These are phyloP conservation scores for Mizuhopecten yessoensis DNA, from an alignment of 1,140 invertebrate genomes.

Conservation along the genomic window DNA sequence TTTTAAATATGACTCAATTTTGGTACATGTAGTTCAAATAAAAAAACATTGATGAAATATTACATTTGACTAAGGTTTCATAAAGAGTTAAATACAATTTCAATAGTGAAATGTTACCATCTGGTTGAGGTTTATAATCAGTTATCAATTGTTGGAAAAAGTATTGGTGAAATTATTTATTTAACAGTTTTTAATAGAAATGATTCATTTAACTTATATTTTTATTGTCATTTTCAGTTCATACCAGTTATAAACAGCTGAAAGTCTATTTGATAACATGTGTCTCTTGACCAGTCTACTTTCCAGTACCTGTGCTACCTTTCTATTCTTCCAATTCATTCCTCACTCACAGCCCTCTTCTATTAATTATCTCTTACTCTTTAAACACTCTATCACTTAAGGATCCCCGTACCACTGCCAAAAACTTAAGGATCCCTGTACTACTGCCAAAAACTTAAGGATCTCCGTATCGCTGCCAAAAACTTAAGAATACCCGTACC, in stretches of 20 bases:
- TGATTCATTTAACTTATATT: background rate
- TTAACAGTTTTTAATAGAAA: background rate
- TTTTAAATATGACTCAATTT: no score
- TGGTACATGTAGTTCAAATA: no score
- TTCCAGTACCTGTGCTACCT: background rate
- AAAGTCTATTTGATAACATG: background rate
- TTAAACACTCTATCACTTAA: no score
- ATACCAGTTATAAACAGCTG: conserved; percentile 7
- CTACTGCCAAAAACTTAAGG: no score
- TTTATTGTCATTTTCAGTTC: conserved; percentile 27
- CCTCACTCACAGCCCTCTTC: background rate
- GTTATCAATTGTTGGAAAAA: background rate
- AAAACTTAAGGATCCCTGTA: no score
- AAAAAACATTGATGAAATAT: background rate
- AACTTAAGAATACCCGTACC: no score
- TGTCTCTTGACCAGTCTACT: background rate
- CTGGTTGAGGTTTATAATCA: background rate
- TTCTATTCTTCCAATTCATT: background rate
- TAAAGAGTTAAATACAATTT: background rate
- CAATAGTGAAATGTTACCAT: conserved; percentile 17
- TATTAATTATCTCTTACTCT: background rate
- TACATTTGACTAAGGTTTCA: background rate
- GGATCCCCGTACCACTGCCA: no score
- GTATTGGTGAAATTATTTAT: background rate
- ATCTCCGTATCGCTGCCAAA: no score